Evolutionary conservation across 2,113 vertebrate genomes (phyloP), one percentile per base, ranked within the genome.

Genomic region (Hippocampus mohnikei): DNA sequence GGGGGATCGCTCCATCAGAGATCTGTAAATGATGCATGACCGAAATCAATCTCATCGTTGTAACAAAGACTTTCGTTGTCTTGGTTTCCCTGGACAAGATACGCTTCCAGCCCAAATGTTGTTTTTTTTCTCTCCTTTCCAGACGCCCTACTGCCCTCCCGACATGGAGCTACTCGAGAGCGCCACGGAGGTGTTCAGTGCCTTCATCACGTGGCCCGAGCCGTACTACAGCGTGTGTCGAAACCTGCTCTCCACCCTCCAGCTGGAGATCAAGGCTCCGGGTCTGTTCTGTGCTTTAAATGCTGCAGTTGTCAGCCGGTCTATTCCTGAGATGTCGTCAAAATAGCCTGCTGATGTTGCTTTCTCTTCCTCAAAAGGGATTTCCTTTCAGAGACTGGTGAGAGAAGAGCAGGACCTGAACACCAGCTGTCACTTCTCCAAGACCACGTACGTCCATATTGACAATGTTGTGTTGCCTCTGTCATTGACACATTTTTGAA

Each of bases 181-280:
- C 46, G 96, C 96, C 0, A 71, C 93, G 18, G 84, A 90, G 1
- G 81, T 93, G 23, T 99, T 96, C 81, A 93, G 94, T 77, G 70
- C 71, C n/a, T 98, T 98, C 87, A 93, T 99, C 67, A 95, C 95
- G 0, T 99, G 97, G 97, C 97, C 97, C 0, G 88, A 95, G 65
- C 96, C 96, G 0, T 99, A 97, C 84, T 94, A 95, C 8, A 86
- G 93, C 71, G 94, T 96, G 81, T 96, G 91, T 81, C 91, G 78
- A 18, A 90, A 93, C 75, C 91, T 99, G 67, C 94, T 99, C 69
- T 92, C 92, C 70, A 95, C 94, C 69, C 93, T 99, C 8, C 91
- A 93, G 6, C 91, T 95, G 15, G 97, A 99, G 81, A 90, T 94
- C 70, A 95, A 91, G 81, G 95, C 94, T 1, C 97, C 97, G 37